Conservation (phyloP, 2,797 vertebrate species). For the Notamacropus eugenii region DNA sequence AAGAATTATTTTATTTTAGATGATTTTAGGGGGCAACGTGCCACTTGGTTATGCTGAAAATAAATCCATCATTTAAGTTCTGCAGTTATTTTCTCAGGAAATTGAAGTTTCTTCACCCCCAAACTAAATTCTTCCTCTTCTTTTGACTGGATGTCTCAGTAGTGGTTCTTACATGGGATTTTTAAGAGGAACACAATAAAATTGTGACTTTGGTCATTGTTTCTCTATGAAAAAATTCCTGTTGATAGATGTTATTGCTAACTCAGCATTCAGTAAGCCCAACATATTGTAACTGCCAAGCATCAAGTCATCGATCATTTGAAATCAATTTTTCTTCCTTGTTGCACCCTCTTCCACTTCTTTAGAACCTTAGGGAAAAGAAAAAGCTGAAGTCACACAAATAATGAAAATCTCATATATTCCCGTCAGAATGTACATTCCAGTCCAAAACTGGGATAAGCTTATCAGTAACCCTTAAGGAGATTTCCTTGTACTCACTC, state of each 20-base stretch:
- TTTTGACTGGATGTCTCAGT: neutral
- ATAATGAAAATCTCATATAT: neutral
- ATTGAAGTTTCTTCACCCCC: neutral
- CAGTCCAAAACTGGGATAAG: neutral
- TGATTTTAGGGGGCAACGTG: neutral
- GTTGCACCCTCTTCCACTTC: neutral
- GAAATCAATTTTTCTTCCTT: neutral
- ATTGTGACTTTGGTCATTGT: neutral
- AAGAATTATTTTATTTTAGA: neutral
- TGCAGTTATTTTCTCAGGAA: slow-evolving; percentile 22
- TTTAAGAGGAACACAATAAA: neutral
- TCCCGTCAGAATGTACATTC: neutral
- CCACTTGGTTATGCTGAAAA: neutral
- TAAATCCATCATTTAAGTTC: neutral
- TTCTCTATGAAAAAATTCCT: neutral
- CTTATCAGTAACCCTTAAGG: neutral
- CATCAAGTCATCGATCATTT: fast-evolving
- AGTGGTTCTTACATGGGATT: neutral
- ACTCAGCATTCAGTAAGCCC: neutral
- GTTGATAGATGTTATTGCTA: neutral
- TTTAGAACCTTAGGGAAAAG: neutral
- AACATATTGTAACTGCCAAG: neutral
- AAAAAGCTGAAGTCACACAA: neutral
- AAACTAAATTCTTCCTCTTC: neutral
- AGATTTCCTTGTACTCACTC: neutral